Base-by-base conservation (phyloP, 2,888 invertebrate species). In the Amaurobius ferox region DNA sequence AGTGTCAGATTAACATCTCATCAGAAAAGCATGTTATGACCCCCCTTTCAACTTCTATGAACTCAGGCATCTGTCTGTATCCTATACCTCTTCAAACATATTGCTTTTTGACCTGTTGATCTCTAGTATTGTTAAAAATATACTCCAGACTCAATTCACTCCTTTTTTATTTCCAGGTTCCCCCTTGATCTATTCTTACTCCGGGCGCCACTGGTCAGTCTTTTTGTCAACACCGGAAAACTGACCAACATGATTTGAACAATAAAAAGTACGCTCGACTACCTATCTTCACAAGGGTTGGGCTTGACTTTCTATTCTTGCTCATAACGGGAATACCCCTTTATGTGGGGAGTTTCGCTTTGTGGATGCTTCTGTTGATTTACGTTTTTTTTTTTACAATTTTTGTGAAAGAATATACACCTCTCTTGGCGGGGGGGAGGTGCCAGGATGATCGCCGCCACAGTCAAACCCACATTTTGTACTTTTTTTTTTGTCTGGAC, bases 1-100 rank as follows among this genome's bases (percentile, higher is more conserved):
- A 3, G 23, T 55, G 55, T 55, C 55, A 23, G 23, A 23, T 55
- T 55, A 55, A 19, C 55, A 19, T 55, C 23, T 55, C 55, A 23
- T 55, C 55, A 55, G n/a, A n/a, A 55, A 23, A 55, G 55, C 44
- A 44, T 44, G 44, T 44, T 44, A 44, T 44, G 44, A 44, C 55
- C 23, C 19, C 23, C 23, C 5, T 55, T 19, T 3, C 1, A n/a
- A 55, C 2, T 23, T 23, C 23, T n/a, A n/a, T n/a, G 11, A 23
- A 55, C 13, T 55, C 55, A 55, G 55, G 11, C 23, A 23, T 16
- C 55, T 23, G 55, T 19, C 55, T 19, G 23, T 55, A 55, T 6
- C 19, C 11, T 2, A 55, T 55, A 55, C 55, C 19, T 7, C 23
- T 23, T 11, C 7, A 23, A 55, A 55, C 55, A 23, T 55, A 55